Evolutionary conservation across 2,888 invertebrate genomes (phyloP), one percentile per base, ranked within the genome.

Genomic region (Rhaphigaster nebulosa): DNA sequence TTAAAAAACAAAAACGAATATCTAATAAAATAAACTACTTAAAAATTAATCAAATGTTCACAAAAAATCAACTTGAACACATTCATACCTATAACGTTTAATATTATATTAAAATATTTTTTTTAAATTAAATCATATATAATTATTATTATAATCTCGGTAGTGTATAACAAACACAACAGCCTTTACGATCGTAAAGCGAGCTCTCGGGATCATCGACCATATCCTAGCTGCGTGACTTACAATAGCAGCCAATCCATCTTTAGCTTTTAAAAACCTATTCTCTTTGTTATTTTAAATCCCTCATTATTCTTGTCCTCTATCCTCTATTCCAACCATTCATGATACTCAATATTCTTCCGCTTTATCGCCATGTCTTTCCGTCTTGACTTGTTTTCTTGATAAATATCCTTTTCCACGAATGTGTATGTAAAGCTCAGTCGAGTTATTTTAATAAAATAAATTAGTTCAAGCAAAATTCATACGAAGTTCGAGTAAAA

Each of bases 251-350:
- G 52, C 65, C 26, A 76, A 89, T 89, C 89, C 89, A 89, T 89
- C 89, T 65, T 89, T 34, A 89, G 41, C 38, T 20, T 45, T 52
- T 70, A 89, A 89, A 88, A 65, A 65, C 20, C 38, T n/a, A 65
- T 65, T 65, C 65, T 1, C 70, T 76, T 76, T 76, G 70, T 76
- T 38, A 76, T 20, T 29, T 10, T 38, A 29, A 76, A 76, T 76
- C 70, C 5, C 20, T 38, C 70, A 76, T 76, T 76, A 38, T 23
- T 38, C 70, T 38, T 38, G 18, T 38, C 6, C 29, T 76, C 20
- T 76, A 23, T 38, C 34, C 5, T n/a, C n/a, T 10, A 76, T n/a
- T n/a, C 65, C 0, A 18, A 65, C 65, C 65, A 65, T 76, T 76
- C 70, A 76, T 76, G 38, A 38, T 20, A 20, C 23, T 29, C 29